A percentile compares a stretch with the other conserved stretches of the same genome.
These are phyloP conservation scores for Dendrocincla tyrannina DNA, from an alignment of 2,797 vertebrate species.

Conservation along the genomic window DNA sequence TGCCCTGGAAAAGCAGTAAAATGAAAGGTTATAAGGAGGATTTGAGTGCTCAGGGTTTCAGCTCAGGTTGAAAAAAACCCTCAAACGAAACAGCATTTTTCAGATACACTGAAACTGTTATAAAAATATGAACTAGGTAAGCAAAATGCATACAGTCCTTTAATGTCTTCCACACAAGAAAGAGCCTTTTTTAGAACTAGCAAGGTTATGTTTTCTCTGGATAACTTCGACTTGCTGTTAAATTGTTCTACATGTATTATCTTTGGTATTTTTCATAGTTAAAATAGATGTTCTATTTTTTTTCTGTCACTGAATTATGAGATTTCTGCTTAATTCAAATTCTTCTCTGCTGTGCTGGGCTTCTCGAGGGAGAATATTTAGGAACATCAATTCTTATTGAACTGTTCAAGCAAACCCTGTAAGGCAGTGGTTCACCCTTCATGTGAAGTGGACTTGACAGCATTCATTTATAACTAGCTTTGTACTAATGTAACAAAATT, in stretches of 20 bases:
- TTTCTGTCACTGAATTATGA: background rate
- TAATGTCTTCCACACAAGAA: background rate
- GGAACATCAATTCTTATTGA: conserved; percentile 11
- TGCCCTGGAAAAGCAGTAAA: background rate
- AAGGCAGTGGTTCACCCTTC: conserved; percentile 6
- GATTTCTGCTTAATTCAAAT: conserved; percentile 14
- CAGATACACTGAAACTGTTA: background rate
- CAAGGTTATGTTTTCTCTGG: background rate
- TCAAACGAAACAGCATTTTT: background rate
- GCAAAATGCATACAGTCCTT: background rate
- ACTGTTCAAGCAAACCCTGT: background rate
- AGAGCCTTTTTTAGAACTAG: background rate
- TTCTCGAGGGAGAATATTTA: background rate
- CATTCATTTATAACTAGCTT: conserved; percentile 50
- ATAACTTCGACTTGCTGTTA: background rate
- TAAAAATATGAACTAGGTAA: background rate
- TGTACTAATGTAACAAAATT: background rate
- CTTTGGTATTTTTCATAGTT: background rate
- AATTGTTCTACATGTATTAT: background rate
- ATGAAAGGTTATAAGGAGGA: background rate
- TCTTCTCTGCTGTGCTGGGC: background rate
- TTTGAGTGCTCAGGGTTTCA: background rate
- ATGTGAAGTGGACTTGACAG: conserved; percentile 39
- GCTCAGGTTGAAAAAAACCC: background rate
- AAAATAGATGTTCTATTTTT: background rate